phyloP scores from a whole-genome alignment of 2,888 invertebrate genomes.

The Tinea trinotella region DNA sequence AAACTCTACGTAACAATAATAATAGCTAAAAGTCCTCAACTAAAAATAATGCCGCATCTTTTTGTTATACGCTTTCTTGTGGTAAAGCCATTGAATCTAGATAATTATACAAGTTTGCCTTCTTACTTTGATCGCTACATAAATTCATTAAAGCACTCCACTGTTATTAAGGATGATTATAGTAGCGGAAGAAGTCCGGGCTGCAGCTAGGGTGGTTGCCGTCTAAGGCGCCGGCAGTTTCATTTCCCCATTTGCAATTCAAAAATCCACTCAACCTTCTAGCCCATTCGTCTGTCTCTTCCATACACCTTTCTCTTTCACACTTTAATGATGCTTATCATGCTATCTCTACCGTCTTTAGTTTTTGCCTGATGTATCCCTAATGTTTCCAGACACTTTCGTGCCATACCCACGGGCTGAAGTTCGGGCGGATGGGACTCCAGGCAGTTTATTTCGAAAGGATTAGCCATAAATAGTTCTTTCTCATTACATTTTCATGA shows the following conservation, averaged over 20 bases:
- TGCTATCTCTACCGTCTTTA: conserved; percentile 35
- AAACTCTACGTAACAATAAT: no score
- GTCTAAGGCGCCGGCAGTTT: conserved; percentile 46
- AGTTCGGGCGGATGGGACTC: conserved; percentile 42
- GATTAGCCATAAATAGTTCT: conserved; percentile 70
- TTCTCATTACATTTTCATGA: conserved; percentile 69
- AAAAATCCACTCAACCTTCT: conserved; percentile 55
- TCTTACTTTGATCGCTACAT: conserved; percentile 53
- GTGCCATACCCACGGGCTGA: conserved; percentile 44
- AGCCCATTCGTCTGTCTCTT: conserved; percentile 37
- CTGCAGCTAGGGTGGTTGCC: conserved; percentile 34
- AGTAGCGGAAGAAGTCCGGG: conserved; percentile 45
- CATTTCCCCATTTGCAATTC: conserved; percentile 69
- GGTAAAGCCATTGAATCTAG: neutral
- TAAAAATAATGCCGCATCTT: neutral
- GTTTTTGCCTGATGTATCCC: conserved; percentile 42
- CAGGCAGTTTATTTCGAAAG: conserved; percentile 63
- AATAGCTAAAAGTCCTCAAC: no score
- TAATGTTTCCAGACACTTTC: conserved; percentile 41
- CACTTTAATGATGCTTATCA: conserved; percentile 28
- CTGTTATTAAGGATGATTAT: conserved; percentile 64
- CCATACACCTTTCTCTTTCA: conserved; percentile 33
- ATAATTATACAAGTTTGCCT: conserved; percentile 21
- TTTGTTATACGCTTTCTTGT: no score
- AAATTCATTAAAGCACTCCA: conserved; percentile 61